Percentiles rank a stretch among this genome's conserved stretches.
Conservation (phyloP, 2,797 vertebrate genomes). For the Sebastes steindachneri region DNA sequence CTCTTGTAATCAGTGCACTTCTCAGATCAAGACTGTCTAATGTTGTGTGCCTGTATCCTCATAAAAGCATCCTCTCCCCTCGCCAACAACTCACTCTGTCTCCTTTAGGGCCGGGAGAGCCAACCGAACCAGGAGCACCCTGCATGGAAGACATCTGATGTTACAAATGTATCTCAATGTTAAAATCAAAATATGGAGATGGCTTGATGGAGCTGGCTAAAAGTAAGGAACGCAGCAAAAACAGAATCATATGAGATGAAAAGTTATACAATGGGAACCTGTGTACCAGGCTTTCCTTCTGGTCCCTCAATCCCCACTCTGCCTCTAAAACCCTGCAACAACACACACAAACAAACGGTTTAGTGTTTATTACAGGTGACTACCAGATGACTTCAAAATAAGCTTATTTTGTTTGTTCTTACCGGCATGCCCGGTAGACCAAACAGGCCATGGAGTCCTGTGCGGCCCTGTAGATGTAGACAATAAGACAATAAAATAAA, state of each 20-base stretch:
- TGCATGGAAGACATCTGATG: slow-evolving; percentile 49
- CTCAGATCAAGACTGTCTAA: background rate
- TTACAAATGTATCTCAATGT: background rate
- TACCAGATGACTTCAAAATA: background rate
- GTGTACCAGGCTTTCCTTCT: slow-evolving; percentile 93
- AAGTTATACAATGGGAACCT: slow-evolving; percentile 89
- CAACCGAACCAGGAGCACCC: slow-evolving; percentile 75
- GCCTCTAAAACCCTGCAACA: slow-evolving; percentile 83
- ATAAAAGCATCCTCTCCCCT: background rate
- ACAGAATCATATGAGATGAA: slow-evolving; percentile 48
- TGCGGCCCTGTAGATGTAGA: slow-evolving; percentile 79
- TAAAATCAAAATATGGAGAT: background rate
- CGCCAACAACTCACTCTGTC: slow-evolving; percentile 72
- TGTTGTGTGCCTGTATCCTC: background rate
- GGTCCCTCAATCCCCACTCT: slow-evolving; percentile 80
- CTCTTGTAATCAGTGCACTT: background rate
- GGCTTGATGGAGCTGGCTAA: background rate
- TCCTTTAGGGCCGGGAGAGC: slow-evolving; percentile 77
- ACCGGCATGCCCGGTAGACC: slow-evolving; percentile 83
- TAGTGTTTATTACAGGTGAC: background rate
- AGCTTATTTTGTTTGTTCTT: slow-evolving; percentile 38
- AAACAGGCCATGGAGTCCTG: slow-evolving; percentile 82
- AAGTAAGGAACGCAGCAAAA: background rate
- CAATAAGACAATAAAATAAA: background rate
- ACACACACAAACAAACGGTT: slow-evolving; percentile 28